Percentiles rank a stretch among this genome's conserved stretches.
phyloP scores from a whole-genome alignment of 53 echinoderm and acorn worm genomes.

The Stichopus horrens region DNA sequence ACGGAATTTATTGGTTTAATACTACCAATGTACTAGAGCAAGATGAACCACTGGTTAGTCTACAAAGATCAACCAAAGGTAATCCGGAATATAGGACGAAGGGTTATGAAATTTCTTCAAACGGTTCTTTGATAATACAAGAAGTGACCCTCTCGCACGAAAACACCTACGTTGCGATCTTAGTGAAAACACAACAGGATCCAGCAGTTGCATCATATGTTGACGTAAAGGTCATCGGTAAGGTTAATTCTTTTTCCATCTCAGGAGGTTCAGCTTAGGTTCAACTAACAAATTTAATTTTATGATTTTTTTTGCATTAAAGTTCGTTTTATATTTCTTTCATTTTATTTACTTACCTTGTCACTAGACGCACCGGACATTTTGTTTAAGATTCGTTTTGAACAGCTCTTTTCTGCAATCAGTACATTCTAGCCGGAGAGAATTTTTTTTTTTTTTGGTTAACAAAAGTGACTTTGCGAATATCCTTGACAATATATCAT shows the following conservation, averaged over 20 bases:
- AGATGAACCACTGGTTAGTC: neutral
- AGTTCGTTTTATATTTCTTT: too few species aligned
- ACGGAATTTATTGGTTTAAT: neutral
- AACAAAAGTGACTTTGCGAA: too few species aligned
- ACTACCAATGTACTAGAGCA: neutral
- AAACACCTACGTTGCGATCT: neutral
- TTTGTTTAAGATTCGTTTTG: too few species aligned
- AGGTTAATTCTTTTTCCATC: neutral
- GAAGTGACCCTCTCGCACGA: neutral
- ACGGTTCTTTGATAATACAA: neutral
- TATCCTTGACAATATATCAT: too few species aligned
- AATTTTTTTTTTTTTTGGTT: too few species aligned
- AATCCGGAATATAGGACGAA: neutral
- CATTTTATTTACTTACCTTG: too few species aligned
- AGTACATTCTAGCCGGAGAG: too few species aligned
- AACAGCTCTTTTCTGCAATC: too few species aligned
- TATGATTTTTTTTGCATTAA: too few species aligned
- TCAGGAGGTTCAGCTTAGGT: neutral
- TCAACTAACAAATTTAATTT: too few species aligned
- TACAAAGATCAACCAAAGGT: neutral
- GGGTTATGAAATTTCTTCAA: neutral
- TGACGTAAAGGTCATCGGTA: neutral
- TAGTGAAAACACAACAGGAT: neutral
- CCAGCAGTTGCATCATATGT: neutral
- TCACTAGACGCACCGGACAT: too few species aligned